These are phyloP conservation scores for Andricus curvator DNA, from an alignment of 2,888 invertebrate genomes.

Conservation along the genomic window DNA sequence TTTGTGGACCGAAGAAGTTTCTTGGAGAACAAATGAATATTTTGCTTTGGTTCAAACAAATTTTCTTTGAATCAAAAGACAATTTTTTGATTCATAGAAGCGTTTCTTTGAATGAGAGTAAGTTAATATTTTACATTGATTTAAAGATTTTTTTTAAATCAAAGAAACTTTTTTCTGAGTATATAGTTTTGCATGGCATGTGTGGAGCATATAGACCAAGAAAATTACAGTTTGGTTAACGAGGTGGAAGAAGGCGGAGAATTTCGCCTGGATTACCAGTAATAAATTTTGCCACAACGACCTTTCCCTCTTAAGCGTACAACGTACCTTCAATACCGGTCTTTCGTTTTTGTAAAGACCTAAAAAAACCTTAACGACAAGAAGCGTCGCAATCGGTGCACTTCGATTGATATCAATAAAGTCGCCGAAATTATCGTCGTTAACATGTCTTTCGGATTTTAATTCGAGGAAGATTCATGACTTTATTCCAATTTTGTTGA, in stretches of 20 bases:
- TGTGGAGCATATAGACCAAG: conserved; percentile 4
- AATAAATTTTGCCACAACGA: conserved; percentile 30
- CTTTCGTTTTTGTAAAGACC: neutral
- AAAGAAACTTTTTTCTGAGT: too few relatives aligned
- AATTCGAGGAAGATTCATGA: too few relatives aligned
- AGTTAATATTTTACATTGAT: too few relatives aligned
- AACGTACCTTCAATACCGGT: neutral
- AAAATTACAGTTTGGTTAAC: conserved; percentile 43
- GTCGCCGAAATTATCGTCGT: neutral
- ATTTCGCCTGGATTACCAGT: conserved; percentile 14
- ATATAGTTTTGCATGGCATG: neutral
- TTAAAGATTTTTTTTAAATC: too few relatives aligned
- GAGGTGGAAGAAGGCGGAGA: conserved; percentile 39
- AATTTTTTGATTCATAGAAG: too few relatives aligned
- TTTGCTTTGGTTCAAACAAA: too few relatives aligned
- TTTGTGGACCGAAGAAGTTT: too few relatives aligned
- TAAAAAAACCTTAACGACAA: neutral
- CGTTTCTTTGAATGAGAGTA: too few relatives aligned
- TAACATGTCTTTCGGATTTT: neutral
- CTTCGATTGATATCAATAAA: neutral
- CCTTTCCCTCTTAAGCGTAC: conserved; percentile 17
- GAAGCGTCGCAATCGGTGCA: neutral
- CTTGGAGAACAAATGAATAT: too few relatives aligned
- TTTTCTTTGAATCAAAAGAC: too few relatives aligned
- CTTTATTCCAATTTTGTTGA: too few relatives aligned